Percentiles rank a stretch among this genome's conserved stretches.
Evolutionary conservation across 64 coral and sea anemone genomes (phyloP).

Genomic region (Acropora tenuis): DNA sequence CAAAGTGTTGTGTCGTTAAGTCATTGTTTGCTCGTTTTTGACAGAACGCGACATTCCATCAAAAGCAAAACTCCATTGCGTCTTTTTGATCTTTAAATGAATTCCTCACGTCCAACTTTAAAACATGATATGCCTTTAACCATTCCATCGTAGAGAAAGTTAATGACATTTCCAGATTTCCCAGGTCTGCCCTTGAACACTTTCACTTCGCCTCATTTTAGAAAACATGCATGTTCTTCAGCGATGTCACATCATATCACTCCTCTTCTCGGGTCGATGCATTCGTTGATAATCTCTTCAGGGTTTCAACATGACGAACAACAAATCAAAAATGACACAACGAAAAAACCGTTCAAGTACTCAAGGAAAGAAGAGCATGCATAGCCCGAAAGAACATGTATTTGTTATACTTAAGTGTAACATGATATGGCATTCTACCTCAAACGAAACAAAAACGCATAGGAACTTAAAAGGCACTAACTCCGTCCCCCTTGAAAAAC

Average conservation of each 20-base stretch:
- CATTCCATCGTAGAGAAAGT: not conserved
- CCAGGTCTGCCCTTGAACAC: not conserved
- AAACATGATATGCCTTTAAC: not conserved
- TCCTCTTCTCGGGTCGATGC: not conserved
- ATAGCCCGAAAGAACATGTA: no score
- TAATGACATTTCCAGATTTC: not conserved
- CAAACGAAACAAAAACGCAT: no score
- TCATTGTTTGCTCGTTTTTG: not conserved
- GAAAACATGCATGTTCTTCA: constrained; percentile 7
- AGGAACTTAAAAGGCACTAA: no score
- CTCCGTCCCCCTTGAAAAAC: no score
- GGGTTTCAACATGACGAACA: not conserved
- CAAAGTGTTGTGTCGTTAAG: not conserved
- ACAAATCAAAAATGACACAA: no score
- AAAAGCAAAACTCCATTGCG: not conserved
- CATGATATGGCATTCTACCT: no score
- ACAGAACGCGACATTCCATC: not conserved
- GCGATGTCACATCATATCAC: not conserved
- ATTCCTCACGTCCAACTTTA: not conserved
- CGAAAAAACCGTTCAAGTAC: no score
- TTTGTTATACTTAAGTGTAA: no score
- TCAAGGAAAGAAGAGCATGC: no score
- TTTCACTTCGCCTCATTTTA: not conserved
- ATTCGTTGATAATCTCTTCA: not conserved
- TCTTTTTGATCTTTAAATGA: not conserved